Evolutionary conservation across 2,797 vertebrate genomes (phyloP).

Genomic region (Neopelma chrysocephalum): DNA sequence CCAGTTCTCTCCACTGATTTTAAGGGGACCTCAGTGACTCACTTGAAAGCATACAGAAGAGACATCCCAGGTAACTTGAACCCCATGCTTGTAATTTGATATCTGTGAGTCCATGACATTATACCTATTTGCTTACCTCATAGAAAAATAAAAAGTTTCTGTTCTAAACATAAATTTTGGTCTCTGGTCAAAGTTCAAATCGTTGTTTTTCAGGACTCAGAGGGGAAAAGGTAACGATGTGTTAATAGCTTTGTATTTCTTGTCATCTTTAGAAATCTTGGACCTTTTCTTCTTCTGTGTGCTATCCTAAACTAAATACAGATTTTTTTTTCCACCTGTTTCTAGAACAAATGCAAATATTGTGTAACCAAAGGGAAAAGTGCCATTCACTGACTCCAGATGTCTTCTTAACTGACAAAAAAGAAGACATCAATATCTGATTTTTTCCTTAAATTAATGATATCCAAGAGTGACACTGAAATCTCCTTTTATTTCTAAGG

Average conservation of each 20-base stretch:
- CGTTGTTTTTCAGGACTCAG: not conserved
- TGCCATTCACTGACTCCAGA: not conserved
- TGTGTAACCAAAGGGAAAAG: not conserved
- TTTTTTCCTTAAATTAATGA: not conserved
- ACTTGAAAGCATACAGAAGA: not conserved
- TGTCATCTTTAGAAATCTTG: not conserved
- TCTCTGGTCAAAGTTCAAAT: not conserved
- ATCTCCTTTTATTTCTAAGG: not conserved
- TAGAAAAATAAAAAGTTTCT: not conserved
- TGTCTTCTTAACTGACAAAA: not conserved
- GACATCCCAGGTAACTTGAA: not conserved
- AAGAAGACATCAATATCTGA: not conserved
- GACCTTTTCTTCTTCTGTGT: not conserved
- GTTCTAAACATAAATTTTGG: not conserved
- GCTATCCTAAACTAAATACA: not conserved
- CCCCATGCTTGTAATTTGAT: not conserved
- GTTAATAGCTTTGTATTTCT: not conserved
- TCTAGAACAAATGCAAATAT: not conserved
- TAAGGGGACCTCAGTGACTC: not conserved
- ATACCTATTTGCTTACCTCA: not conserved
- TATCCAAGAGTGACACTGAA: not conserved
- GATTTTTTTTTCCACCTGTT: not conserved
- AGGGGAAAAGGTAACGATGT: not conserved
- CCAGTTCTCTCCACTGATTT: not conserved
- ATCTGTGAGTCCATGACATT: not conserved